These are phyloP conservation scores for Macropis europaea DNA, from an alignment of 2,888 invertebrate genomes.

Conservation along the genomic window DNA sequence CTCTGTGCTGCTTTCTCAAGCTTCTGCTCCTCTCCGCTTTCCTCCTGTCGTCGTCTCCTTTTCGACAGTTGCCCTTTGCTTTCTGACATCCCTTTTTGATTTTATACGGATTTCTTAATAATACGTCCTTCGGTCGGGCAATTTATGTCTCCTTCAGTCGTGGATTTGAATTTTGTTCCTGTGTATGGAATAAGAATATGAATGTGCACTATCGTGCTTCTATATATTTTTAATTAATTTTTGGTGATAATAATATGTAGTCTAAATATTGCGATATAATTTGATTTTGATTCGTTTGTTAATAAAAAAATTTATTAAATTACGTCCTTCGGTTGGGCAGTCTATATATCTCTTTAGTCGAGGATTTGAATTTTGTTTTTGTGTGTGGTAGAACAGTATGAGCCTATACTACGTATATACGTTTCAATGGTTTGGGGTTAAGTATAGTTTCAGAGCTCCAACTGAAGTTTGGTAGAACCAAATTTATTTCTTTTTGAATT, in stretches of 20 bases:
- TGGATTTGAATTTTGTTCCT: too few species aligned
- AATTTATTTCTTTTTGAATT: too few species aligned
- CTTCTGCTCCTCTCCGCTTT: slow-evolving; percentile 31
- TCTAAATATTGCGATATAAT: too few species aligned
- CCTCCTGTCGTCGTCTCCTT: background rate
- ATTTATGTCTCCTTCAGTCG: background rate
- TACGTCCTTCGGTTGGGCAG: background rate
- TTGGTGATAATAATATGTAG: too few species aligned
- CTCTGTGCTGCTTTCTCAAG: slow-evolving; percentile 50
- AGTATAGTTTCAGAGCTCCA: too few species aligned
- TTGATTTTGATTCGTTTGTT: too few species aligned
- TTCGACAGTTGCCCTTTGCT: slow-evolving; percentile 19
- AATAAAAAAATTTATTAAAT: background rate
- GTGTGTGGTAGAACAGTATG: background rate
- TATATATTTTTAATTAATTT: too few species aligned
- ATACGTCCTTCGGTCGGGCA: background rate
- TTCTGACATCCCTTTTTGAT: background rate
- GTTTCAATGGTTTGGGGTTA: too few species aligned
- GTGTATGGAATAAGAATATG: background rate
- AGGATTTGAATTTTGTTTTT: too few species aligned
- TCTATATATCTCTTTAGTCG: background rate
- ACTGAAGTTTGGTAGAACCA: too few species aligned
- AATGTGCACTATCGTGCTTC: too few species aligned
- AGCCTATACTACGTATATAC: too few species aligned
- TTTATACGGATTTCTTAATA: background rate